Evolutionary conservation across 2,888 invertebrate genomes (phyloP), one percentile per base, ranked within the genome.

Genomic region (Habroteleia sp.): DNA sequence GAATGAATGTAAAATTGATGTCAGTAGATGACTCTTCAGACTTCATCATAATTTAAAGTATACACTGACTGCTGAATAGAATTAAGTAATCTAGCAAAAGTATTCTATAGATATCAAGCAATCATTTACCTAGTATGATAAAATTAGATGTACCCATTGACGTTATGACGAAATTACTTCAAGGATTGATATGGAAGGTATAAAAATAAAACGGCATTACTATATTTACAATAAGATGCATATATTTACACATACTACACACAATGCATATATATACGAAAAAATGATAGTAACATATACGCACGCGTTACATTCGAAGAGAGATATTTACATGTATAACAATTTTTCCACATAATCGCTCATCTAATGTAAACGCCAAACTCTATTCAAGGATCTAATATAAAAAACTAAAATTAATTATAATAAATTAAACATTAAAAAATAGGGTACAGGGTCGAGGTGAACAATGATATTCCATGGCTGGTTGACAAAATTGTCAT

Each of bases 201-300:
- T 50, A 58, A 44, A 33, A 73, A 68, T 80, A 79, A 74, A 76
- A 81, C 56, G 65, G 46, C 33, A 37, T 62, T 35, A 14, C 13
- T 79, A 48, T 81, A 82, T 82, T 80, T 83, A 85, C 82, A 84
- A 82, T 79, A 56, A 68, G 79, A 79, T 76, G 73, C 77, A 74
- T 83, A 80, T 84, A 85, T 85, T 84, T 85, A 85, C 84, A 85
- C 76, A 48, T 76, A 76, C 78, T 80, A 81, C 79, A 77, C 76
- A 73, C 37, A 71, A 71, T 68, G 56, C 76, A 77, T 76, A 77
- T 68, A 77, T 69, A 71, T 78, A 73, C 74, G 63, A 46, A 69
- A 54, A 77, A 74, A 74, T 50, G 31, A 76, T 72, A 77, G 50
- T 71, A 77, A 69, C 77, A 76, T 68, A 69, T 75, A 79, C 80